Evolutionary conservation across 1,140 invertebrate genomes (phyloP).

Genomic region (Eriocheir sinensis): DNA sequence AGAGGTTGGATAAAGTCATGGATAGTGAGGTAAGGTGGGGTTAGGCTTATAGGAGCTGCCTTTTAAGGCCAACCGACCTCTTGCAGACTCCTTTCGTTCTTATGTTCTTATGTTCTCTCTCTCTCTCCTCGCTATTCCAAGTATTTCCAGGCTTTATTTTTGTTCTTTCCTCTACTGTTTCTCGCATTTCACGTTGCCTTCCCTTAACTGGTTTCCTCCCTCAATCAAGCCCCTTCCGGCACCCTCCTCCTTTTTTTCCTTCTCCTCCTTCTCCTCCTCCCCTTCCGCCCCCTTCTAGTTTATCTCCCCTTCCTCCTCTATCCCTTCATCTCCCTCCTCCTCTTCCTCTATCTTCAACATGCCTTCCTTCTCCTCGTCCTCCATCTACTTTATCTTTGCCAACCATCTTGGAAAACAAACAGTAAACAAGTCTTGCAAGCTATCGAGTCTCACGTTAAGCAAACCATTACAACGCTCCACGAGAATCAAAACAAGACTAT

Average conservation of each 20-base stretch:
- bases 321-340: too few species aligned
- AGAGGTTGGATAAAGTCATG: too few species aligned
- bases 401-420: background rate
- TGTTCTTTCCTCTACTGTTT: background rate
- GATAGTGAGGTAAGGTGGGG: too few species aligned
- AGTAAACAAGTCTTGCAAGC: background rate
- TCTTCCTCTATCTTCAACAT: background rate
- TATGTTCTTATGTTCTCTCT: too few species aligned
- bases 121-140: background rate
- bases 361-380: background rate
- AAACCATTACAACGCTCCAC: too few species aligned
- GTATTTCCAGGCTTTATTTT: background rate
- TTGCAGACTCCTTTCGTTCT: too few species aligned
- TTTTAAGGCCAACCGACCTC: too few species aligned
- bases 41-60: too few species aligned
- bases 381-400: background rate
- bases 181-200: background rate
- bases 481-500: too few species aligned
- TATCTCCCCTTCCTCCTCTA: background rate
- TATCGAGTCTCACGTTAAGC: background rate
- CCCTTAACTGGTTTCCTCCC: background rate
- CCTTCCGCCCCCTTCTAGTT: background rate
- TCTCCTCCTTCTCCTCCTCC: slow-evolving; percentile 9
- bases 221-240: background rate
- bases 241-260: background rate